Base-by-base conservation (phyloP, 2,113 vertebrate genomes). In the Morone chrysops region DNA sequence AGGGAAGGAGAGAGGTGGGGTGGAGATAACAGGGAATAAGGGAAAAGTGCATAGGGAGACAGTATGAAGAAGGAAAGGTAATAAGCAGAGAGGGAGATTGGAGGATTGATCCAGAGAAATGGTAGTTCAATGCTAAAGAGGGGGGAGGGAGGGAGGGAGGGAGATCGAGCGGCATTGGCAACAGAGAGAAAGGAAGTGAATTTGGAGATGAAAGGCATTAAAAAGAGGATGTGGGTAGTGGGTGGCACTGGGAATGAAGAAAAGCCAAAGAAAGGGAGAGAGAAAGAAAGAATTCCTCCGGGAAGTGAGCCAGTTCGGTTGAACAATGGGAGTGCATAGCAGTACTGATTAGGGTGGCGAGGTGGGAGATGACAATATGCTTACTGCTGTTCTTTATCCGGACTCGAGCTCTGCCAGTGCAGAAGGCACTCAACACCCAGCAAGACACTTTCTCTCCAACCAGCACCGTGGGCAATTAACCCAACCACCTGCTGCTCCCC, bases 361-460 rank as follows among this genome's bases (percentile, higher is more conserved):
- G 87, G 91, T 90, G 91, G 86, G 92, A 91, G 85, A 89, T 76
- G 92, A 90, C 90, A 93, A 91, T 91, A 89, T 84, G 92, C 90
- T 91, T 85, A 86, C 88, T 84, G 91, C 85, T 90, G 89, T 89
- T 87, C 87, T 88, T 90, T 83, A 91, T 89, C 89, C 80, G 66
- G 83, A 83, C 87, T 90, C 6, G 2, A 82, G 85, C 85, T 57
- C 75, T 70, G 80, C 86, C 82, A 62, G 80, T 69, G 73, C 81
- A 85, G 63, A 85, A 84, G 88, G 51, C 87, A 65, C 85, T 89
- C 82, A 79, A 80, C 76, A 70, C 88, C 82, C 90, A 83, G 88
- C 74, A 18, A 91, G 93, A 76, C 82, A 53, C 75, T 84, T 81
- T 81, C 63, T 78, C 84, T 79, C 82, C 88, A 80, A 80, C 82